Conservation (phyloP, 2,113 vertebrate genomes). For the Monarcha castaneiventris region DNA sequence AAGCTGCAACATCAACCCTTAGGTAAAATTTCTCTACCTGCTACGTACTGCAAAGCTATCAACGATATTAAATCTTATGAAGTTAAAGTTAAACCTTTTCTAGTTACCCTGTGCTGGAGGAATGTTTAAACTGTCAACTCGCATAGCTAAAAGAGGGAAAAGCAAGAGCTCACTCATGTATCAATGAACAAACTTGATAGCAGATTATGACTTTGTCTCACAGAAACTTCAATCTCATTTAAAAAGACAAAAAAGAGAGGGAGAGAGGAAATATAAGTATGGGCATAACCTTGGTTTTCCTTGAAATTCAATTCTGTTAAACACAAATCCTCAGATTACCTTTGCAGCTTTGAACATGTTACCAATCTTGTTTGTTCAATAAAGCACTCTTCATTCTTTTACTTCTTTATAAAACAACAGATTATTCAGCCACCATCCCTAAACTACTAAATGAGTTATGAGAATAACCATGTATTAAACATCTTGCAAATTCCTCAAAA, state of each 20-base stretch:
- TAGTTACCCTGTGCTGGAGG: not conserved
- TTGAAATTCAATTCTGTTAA: conserved; percentile 38
- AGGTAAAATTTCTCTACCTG: not conserved
- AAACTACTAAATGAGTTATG: not conserved
- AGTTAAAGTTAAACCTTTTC: not conserved
- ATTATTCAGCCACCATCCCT: not conserved
- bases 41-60: not conserved
- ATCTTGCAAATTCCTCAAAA: conserved; percentile 1
- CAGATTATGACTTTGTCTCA: not conserved
- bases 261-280: not conserved
- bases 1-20: not conserved
- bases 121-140: not conserved
- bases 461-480: not conserved
- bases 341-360: not conserved
- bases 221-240: not conserved
- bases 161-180: not conserved
- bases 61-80: not conserved
- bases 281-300: not conserved
- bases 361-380: not conserved
- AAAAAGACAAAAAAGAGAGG: not conserved
- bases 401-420: not conserved
- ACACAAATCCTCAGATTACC: conserved; percentile 15
- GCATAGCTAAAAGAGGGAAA: not conserved
- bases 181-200: not conserved
- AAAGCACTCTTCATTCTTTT: not conserved